Conservation (phyloP, 1,140 invertebrate species). For the Cheumatopsyche charites region DNA sequence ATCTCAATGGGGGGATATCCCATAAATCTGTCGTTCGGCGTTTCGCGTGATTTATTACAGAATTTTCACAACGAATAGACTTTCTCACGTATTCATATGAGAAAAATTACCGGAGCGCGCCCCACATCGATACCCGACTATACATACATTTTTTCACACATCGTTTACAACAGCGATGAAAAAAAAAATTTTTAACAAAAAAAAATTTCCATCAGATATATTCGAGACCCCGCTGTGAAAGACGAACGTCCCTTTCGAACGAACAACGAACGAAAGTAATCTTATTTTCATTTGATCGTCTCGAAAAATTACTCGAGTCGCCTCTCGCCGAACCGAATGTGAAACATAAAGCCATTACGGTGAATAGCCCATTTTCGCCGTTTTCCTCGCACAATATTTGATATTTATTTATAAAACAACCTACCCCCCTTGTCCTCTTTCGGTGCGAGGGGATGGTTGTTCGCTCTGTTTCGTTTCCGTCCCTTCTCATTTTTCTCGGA, state of each 20-base stretch:
- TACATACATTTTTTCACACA: too few relatives aligned
- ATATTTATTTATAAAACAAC: constrained; percentile 37
- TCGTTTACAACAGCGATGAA: not conserved
- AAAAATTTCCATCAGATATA: not conserved
- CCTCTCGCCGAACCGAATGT: constrained; percentile 35
- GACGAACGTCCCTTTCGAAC: too few relatives aligned
- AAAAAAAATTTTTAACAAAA: not conserved
- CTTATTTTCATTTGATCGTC: constrained; percentile 47
- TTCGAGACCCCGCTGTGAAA: not conserved
- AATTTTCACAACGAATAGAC: constrained; percentile 9
- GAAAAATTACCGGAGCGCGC: too few relatives aligned
- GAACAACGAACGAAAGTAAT: constrained; percentile 25
- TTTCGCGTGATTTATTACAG: constrained; percentile 17
- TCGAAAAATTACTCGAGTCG: constrained; percentile 41
- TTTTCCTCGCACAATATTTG: constrained; percentile 36
- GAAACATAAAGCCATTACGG: constrained; percentile 45
- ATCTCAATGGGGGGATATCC: constrained; percentile 8
- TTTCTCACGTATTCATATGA: constrained; percentile 13
- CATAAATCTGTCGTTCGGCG: constrained; percentile 10
- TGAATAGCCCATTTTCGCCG: constrained; percentile 44
- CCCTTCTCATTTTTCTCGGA: not conserved
- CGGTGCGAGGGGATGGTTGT: too few relatives aligned
- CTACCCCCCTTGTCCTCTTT: not conserved
- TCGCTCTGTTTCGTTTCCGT: too few relatives aligned
- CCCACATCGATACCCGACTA: too few relatives aligned